Evolutionary conservation across 2,797 vertebrate species (phyloP).

Genomic region (Pteronotus mesoamericanus): DNA sequence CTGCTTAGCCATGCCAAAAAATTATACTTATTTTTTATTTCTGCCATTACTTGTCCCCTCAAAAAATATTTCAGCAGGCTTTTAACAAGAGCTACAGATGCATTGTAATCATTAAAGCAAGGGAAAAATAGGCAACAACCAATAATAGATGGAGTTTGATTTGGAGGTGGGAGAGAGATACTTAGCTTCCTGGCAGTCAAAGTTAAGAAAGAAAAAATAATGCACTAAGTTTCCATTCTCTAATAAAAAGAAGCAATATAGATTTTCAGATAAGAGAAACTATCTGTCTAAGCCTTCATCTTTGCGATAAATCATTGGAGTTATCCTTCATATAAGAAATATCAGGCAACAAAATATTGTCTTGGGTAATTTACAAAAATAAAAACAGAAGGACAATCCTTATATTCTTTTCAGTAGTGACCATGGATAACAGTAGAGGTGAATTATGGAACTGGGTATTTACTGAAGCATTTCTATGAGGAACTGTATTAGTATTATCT

Average conservation of each 20-base stretch:
- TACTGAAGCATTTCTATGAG: not conserved
- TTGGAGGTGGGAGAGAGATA: not conserved
- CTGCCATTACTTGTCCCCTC: not conserved
- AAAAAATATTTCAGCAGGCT: not conserved
- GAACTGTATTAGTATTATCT: not conserved
- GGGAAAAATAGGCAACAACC: not conserved
- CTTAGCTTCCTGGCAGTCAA: not conserved
- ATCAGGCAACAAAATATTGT: not conserved
- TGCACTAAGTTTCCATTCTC: not conserved
- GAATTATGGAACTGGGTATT: not conserved
- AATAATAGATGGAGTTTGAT: not conserved
- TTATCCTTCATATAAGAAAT: not conserved
- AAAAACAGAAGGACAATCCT: not conserved
- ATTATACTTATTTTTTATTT: not conserved
- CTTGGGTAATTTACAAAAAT: slow-evolving; percentile 18
- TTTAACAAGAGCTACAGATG: not conserved
- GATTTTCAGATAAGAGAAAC: not conserved
- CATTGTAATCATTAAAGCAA: not conserved
- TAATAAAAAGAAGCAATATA: not conserved
- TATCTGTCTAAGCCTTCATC: not conserved
- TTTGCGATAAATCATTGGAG: not conserved
- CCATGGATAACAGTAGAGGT: not conserved
- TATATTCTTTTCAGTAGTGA: not conserved
- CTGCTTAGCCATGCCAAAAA: not conserved
- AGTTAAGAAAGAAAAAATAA: not conserved